Evolutionary conservation across 2,113 vertebrate species (phyloP).

Genomic region (Crotalus tigris): DNA sequence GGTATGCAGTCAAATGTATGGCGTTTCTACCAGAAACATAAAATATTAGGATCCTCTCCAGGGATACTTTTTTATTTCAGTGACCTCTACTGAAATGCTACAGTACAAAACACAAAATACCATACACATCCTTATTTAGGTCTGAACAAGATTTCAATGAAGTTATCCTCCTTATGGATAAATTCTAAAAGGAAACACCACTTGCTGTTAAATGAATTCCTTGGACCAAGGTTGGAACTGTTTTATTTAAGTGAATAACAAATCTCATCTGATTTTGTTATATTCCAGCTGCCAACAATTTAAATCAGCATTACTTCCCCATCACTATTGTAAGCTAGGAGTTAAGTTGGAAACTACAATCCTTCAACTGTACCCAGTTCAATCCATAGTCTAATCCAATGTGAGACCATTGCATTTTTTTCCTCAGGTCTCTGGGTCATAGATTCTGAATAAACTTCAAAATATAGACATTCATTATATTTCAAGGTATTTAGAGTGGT

Average conservation of each 20-base stretch:
- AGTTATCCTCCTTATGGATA: too few relatives aligned
- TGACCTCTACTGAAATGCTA: neutral
- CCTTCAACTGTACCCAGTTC: neutral
- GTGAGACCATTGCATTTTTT: neutral
- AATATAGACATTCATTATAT: neutral
- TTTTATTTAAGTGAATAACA: neutral
- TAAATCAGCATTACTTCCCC: neutral
- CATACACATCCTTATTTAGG: neutral
- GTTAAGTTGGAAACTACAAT: neutral
- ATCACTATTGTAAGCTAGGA: neutral
- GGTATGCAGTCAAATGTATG: constrained; percentile 25
- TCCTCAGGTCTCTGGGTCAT: neutral
- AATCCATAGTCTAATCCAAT: neutral
- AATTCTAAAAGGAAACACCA: neutral
- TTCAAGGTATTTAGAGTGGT: neutral
- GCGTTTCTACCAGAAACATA: constrained; percentile 23
- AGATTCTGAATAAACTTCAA: neutral
- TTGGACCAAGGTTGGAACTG: neutral
- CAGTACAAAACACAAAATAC: neutral
- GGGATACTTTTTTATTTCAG: neutral
- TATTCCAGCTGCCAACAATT: neutral
- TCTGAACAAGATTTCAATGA: neutral
- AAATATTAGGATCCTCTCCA: constrained; percentile 23
- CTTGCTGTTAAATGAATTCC: neutral
- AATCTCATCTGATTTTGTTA: neutral